Conservation (phyloP, 2,797 vertebrate genomes). For the Chloroceryle amazona region DNA sequence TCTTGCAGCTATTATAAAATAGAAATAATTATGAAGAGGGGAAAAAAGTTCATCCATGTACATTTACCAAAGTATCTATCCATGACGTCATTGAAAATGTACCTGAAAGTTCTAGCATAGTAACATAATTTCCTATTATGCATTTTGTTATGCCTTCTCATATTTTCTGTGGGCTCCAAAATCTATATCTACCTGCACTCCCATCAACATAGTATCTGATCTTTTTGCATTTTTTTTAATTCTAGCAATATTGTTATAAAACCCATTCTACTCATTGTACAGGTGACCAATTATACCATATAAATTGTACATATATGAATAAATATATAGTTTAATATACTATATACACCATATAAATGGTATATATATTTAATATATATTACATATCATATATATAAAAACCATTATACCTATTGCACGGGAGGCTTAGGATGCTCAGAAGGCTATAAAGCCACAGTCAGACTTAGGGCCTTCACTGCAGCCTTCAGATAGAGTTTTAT, state of each 20-base stretch:
- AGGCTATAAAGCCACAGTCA: neutral
- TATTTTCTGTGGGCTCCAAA: neutral
- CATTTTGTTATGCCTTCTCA: neutral
- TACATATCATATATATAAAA: neutral
- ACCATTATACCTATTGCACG: neutral
- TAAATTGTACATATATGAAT: neutral
- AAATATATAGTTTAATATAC: neutral
- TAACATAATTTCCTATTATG: neutral
- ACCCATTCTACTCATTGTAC: neutral
- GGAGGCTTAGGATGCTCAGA: neutral
- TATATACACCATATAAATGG: neutral
- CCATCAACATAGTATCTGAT: neutral
- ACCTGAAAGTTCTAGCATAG: conserved; percentile 13
- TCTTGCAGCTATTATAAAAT: conserved; percentile 27
- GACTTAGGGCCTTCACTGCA: neutral
- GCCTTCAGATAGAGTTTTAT: neutral
- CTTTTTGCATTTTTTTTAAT: neutral
- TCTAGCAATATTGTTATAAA: neutral
- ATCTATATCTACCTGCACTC: neutral
- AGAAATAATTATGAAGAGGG: conserved; percentile 36
- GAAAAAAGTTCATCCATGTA: neutral
- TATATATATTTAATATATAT: neutral
- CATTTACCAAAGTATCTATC: neutral
- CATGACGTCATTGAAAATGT: conserved; percentile 10
- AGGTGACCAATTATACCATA: neutral